phyloP scores from a whole-genome alignment of 2,797 vertebrate genomes.

The Lates japonicus region DNA sequence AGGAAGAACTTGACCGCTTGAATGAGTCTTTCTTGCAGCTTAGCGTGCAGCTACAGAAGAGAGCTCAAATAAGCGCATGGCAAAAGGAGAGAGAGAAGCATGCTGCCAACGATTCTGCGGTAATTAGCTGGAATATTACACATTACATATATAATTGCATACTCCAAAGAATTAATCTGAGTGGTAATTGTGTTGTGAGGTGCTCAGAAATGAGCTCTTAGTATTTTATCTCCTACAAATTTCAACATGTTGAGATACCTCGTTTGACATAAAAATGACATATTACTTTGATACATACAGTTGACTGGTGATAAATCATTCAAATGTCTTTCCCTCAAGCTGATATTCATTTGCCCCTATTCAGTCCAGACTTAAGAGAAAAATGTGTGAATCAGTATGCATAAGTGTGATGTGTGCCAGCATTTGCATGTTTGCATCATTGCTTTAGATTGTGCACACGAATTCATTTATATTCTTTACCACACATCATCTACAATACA shows the following conservation, averaged over 20 bases:
- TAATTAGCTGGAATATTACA: constrained; percentile 66
- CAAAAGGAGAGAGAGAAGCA: constrained; percentile 45
- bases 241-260: not conserved
- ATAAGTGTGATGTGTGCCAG: constrained; percentile 2
- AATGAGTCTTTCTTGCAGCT: constrained; percentile 88
- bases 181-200: constrained; percentile 14
- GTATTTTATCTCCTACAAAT: not conserved
- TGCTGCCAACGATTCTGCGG: constrained; percentile 55
- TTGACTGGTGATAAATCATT: constrained; percentile 22
- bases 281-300: constrained; percentile 1
- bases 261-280: constrained; percentile 14
- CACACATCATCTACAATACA: constrained; percentile 22
- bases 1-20: constrained; percentile 86
- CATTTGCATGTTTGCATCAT: constrained; percentile 40
- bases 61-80: constrained; percentile 64
- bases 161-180: not conserved
- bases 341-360: constrained; percentile 4
- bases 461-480: constrained; percentile 12
- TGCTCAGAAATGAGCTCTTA: not conserved
- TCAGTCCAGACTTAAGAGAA: constrained; percentile 20
- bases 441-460: not conserved
- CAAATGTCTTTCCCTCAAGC: constrained; percentile 17
- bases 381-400: constrained; percentile 21
- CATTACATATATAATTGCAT: constrained; percentile 3
- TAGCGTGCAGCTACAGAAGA: constrained; percentile 79